phyloP scores from a whole-genome alignment of 2,888 invertebrate genomes.

The Harpalus rubripes region DNA sequence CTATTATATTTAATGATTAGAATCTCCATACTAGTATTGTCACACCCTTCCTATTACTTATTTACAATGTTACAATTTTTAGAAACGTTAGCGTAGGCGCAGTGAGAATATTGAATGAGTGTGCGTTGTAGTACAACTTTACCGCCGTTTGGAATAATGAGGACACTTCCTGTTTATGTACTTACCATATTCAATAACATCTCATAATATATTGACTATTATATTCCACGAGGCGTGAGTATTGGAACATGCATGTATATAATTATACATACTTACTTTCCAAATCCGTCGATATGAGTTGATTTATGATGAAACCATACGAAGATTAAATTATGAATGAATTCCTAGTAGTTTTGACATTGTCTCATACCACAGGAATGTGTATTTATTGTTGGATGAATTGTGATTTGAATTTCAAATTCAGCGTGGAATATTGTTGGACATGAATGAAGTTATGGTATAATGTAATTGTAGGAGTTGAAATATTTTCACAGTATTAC shows the following conservation, averaged over 20 bases:
- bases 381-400: constrained; percentile 37
- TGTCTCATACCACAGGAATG: constrained; percentile 34
- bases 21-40: background rate
- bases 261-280: constrained; percentile 35
- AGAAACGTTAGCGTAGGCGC: background rate
- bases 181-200: constrained; percentile 40
- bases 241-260: constrained; percentile 32
- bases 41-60: background rate
- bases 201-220: constrained; percentile 38
- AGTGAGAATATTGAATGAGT: constrained; percentile 18
- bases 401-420: constrained; percentile 48
- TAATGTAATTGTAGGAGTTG: constrained; percentile 41
- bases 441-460: constrained; percentile 49
- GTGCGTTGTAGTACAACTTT: background rate
- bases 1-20: background rate
- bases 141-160: constrained; percentile 7
- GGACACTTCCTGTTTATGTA: constrained; percentile 46
- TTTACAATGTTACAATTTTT: background rate
- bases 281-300: constrained; percentile 30
- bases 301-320: constrained; percentile 39
- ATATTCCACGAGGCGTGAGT: constrained; percentile 34
- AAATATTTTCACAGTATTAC: constrained; percentile 31
- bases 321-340: constrained; percentile 43
- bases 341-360: constrained; percentile 40
- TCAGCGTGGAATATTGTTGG: constrained; percentile 13